These are phyloP conservation scores for Epinephelus cyanopodus DNA, from an alignment of 2,113 vertebrate genomes.

Conservation along the genomic window DNA sequence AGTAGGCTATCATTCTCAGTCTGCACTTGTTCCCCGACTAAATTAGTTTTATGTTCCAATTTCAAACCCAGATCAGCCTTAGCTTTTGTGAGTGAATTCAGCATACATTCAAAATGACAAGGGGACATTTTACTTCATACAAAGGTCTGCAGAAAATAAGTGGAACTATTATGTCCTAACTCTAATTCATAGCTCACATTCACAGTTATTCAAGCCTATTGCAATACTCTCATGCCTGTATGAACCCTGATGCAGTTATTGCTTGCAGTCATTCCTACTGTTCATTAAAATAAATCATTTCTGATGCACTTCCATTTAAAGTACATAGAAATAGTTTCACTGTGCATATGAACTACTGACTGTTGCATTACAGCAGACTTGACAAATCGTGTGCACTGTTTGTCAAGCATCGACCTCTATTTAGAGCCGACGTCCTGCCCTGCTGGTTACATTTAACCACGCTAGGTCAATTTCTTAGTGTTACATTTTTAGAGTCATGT, in stretches of 20 bases:
- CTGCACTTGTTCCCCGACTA: neutral
- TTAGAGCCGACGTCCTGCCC: neutral
- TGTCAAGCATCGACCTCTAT: neutral
- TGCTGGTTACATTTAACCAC: neutral
- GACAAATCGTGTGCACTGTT: neutral
- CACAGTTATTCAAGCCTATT: no score
- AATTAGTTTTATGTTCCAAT: neutral
- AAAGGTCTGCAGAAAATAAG: neutral
- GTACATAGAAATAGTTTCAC: no score
- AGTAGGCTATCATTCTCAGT: no score
- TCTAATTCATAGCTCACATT: neutral
- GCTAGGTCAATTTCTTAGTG: no score
- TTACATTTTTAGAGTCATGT: slow-evolving; percentile 2
- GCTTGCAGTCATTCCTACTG: no score
- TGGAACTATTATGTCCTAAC: neutral
- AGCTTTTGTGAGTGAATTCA: neutral
- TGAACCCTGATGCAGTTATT: no score
- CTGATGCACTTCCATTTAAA: neutral
- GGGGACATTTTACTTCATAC: neutral
- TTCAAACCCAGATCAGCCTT: neutral
- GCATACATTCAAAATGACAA: no score
- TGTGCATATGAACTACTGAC: neutral
- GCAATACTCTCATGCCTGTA: no score
- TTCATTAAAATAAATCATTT: no score
- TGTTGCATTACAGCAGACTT: neutral